Evolutionary conservation across 2,113 vertebrate genomes (phyloP).

Genomic region (Paedocypris sp.): DNA sequence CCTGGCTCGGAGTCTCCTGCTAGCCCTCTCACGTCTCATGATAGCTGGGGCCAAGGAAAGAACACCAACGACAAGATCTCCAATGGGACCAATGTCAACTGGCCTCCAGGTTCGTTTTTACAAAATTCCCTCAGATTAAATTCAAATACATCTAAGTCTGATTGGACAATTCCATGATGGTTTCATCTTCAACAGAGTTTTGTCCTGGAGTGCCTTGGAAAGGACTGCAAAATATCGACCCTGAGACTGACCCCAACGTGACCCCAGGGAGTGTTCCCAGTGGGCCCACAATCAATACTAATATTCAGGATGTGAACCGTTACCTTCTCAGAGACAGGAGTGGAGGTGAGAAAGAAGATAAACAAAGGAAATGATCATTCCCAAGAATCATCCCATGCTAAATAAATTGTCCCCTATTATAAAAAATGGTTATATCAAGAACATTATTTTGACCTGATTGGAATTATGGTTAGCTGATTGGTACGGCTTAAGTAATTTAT

Average conservation of each 20-base stretch:
- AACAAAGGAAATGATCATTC: background rate
- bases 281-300: constrained; percentile 94
- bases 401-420: too few relatives aligned
- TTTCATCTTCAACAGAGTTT: too few relatives aligned
- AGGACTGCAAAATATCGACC: constrained; percentile 96
- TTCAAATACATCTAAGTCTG: too few relatives aligned
- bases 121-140: background rate
- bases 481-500: too few relatives aligned
- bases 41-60: constrained; percentile 96
- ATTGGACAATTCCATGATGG: too few relatives aligned
- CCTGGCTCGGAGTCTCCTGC: constrained; percentile 79
- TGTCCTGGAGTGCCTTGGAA: constrained; percentile 98
- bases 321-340: constrained; percentile 88
- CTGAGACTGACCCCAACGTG: constrained; percentile 94
- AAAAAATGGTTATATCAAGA: too few relatives aligned
- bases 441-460: too few relatives aligned
- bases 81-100: constrained; percentile 93
- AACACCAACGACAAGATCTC: constrained; percentile 86
- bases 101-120: constrained; percentile 79
- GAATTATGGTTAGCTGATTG: too few relatives aligned
- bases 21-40: constrained; percentile 81
- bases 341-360: constrained; percentile 72
- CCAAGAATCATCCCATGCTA: background rate
- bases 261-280: constrained; percentile 95
- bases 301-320: constrained; percentile 95